These are phyloP conservation scores for Napeogenes inachia DNA, from an alignment of 2,888 invertebrate species.

Conservation along the genomic window DNA sequence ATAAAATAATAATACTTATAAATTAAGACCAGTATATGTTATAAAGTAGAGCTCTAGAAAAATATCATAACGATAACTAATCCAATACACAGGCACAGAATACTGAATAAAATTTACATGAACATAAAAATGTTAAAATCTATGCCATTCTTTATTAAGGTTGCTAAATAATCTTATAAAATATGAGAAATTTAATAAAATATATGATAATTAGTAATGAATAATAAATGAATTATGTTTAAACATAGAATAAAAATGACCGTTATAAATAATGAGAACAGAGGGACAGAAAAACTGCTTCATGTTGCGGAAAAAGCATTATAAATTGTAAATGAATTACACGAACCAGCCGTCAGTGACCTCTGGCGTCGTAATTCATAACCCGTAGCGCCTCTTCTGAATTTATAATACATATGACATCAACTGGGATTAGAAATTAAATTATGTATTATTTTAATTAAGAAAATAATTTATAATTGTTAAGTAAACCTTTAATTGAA, in stretches of 20 bases:
- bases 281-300: constrained; percentile 27
- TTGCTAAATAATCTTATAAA: not conserved
- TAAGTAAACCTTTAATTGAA: too few species aligned
- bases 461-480: not conserved
- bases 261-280: constrained; percentile 18
- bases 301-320: constrained; percentile 34
- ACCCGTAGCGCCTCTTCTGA: constrained; percentile 45
- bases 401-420: constrained; percentile 44
- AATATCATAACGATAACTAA: too few species aligned
- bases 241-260: not conserved
- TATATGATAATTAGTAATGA: not conserved
- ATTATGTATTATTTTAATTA: not conserved
- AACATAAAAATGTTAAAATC: too few species aligned
- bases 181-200: not conserved
- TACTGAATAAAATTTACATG: too few species aligned
- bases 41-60: too few species aligned
- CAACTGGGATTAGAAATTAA: constrained; percentile 10
- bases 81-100: too few species aligned
- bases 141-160: too few species aligned
- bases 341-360: constrained; percentile 42
- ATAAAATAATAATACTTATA: too few species aligned
- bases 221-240: not conserved
- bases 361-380: constrained; percentile 46
- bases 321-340: constrained; percentile 43
- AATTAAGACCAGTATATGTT: too few species aligned